Percentiles rank a stretch among this genome's conserved stretches.
phyloP scores from a whole-genome alignment of 2,888 invertebrate species.

The Xanthia togata region DNA sequence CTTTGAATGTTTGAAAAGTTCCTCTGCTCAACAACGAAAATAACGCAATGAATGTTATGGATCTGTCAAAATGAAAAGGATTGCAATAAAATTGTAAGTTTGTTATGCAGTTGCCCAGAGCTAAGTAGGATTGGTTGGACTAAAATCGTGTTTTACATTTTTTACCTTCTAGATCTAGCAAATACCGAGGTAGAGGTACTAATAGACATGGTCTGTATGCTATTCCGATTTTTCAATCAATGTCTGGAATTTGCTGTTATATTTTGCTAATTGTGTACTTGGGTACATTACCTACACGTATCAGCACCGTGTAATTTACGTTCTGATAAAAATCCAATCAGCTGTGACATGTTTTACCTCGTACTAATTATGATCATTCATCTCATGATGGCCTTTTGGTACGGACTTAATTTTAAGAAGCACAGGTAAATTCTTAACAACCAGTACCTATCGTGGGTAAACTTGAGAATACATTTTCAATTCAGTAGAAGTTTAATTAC shows the following conservation, averaged over 20 bases:
- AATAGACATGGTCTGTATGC: background rate
- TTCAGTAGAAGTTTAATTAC: background rate
- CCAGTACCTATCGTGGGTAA: background rate
- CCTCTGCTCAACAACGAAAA: too few relatives aligned
- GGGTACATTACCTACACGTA: background rate
- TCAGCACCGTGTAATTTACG: background rate
- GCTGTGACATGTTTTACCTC: background rate
- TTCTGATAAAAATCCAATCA: conserved; percentile 8
- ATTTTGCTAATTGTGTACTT: background rate
- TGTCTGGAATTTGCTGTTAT: background rate
- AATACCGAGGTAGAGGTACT: background rate
- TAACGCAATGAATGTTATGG: background rate
- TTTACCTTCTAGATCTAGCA: background rate
- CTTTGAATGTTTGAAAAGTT: background rate
- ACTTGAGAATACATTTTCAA: background rate
- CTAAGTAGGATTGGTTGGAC: background rate
- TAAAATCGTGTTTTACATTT: background rate
- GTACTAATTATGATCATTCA: background rate
- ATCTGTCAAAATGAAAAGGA: background rate
- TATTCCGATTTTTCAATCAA: conserved; percentile 1
- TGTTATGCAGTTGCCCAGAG: background rate
- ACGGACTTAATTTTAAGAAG: background rate
- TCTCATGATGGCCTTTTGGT: background rate
- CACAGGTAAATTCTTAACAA: background rate
- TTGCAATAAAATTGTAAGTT: too few relatives aligned